A percentile compares a stretch with the other conserved stretches of the same genome.
phyloP scores from a whole-genome alignment of 2,113 vertebrate genomes.

The human (Homo sapiens) region DNA sequence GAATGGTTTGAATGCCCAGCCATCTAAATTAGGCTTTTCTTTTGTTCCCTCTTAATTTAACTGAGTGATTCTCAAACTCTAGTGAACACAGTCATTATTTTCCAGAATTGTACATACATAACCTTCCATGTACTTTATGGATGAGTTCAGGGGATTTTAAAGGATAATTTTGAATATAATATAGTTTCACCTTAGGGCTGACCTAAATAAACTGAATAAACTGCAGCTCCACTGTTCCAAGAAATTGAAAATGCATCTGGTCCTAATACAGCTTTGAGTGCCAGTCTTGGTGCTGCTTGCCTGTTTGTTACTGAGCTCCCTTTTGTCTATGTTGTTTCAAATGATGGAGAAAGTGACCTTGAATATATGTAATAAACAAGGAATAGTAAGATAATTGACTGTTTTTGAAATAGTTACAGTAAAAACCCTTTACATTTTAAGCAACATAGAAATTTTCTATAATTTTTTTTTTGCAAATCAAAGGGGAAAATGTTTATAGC shows the following conservation, averaged over 20 bases:
- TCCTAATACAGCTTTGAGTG: fast-evolving
- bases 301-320: slow-evolving; percentile 35
- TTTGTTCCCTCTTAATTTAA: not conserved
- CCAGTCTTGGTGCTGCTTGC: not conserved
- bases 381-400: slow-evolving; percentile 64
- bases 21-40: not conserved
- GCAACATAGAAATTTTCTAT: not conserved
- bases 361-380: slow-evolving; percentile 71
- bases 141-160: not conserved
- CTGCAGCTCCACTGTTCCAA: not conserved
- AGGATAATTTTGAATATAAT: not conserved
- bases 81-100: not conserved
- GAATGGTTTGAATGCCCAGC: not conserved
- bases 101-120: not conserved
- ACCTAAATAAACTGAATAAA: not conserved
- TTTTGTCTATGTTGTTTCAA: slow-evolving; percentile 26
- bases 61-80: not conserved
- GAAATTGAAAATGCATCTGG: not conserved
- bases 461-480: slow-evolving; percentile 2
- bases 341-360: slow-evolving; percentile 17
- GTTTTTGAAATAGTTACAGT: slow-evolving; percentile 70
- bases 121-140: not conserved
- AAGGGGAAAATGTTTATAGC: slow-evolving; percentile 52
- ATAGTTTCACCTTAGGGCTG: not conserved
- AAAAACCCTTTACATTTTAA: slow-evolving; percentile 69